phyloP scores from a whole-genome alignment of 2,797 vertebrate genomes.

The Sylvia borin region DNA sequence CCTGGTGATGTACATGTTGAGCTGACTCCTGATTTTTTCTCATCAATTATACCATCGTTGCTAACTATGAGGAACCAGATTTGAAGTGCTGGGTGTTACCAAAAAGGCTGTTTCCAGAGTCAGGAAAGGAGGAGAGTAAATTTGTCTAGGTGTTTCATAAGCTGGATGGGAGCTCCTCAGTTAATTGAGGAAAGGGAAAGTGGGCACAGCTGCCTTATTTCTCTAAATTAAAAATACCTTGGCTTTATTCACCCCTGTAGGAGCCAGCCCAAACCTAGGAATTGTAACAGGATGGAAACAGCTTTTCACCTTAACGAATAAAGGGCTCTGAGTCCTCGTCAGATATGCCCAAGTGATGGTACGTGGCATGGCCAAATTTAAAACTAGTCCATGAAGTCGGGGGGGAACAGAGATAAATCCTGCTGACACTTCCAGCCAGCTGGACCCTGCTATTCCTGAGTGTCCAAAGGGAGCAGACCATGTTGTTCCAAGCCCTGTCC shows the following conservation, averaged over 20 bases:
- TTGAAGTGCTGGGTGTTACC: background rate
- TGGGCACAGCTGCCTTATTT: background rate
- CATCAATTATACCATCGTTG: accelerated
- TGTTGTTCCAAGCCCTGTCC: background rate
- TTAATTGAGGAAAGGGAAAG: background rate
- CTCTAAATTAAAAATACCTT: background rate
- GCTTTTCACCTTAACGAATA: background rate
- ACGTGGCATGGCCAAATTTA: background rate
- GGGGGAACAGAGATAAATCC: background rate
- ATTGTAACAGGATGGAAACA: background rate
- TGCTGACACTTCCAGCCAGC: background rate
- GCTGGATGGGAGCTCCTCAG: background rate
- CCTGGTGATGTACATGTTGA: accelerated
- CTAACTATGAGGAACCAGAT: background rate
- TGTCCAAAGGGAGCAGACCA: background rate
- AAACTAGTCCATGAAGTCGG: background rate
- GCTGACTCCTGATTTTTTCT: background rate
- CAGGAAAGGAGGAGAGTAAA: background rate
- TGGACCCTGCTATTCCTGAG: background rate
- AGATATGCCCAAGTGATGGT: background rate
- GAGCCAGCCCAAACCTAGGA: background rate
- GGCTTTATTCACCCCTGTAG: background rate
- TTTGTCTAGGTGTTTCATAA: background rate
- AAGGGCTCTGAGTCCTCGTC: background rate
- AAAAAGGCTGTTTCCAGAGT: background rate